Evolutionary conservation across 1,140 invertebrate species (phyloP).

Genomic region (Ips nitidus): DNA sequence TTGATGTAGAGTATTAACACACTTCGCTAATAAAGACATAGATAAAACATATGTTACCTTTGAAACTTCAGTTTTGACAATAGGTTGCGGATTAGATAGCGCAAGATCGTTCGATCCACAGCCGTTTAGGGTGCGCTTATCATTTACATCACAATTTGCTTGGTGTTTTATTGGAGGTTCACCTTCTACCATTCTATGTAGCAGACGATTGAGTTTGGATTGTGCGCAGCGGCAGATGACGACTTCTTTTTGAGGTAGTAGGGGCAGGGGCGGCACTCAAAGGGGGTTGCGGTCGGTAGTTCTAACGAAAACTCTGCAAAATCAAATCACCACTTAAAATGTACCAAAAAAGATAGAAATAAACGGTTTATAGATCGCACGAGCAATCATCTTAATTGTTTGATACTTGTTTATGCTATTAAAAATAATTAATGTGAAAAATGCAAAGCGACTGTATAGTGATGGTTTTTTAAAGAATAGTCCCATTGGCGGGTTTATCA

Average conservation of each 20-base stretch:
- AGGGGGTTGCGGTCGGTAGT: slow-evolving; percentile 41
- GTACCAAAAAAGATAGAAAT: slow-evolving; percentile 1
- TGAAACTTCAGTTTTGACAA: slow-evolving; percentile 36
- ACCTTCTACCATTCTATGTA: slow-evolving; percentile 52
- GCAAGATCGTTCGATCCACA: slow-evolving; percentile 72
- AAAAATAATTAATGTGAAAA: slow-evolving; percentile 26
- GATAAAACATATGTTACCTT: slow-evolving; percentile 24
- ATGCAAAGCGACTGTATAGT: slow-evolving; percentile 20
- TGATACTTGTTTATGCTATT: slow-evolving; percentile 27
- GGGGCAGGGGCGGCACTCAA: slow-evolving; percentile 37
- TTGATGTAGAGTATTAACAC: too few species aligned
- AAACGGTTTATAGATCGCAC: slow-evolving; percentile 4
- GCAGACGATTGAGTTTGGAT: slow-evolving; percentile 27
- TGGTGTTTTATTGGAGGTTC: slow-evolving; percentile 45
- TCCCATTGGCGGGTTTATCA: not conserved
- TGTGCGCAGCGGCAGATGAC: slow-evolving; percentile 23
- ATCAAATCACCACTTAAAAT: slow-evolving; percentile 6
- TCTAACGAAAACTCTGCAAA: slow-evolving; percentile 40
- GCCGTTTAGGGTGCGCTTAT: slow-evolving; percentile 71
- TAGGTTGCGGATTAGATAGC: slow-evolving; percentile 50
- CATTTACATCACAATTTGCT: slow-evolving; percentile 74
- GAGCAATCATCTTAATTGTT: slow-evolving; percentile 25
- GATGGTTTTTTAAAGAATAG: slow-evolving; percentile 1
- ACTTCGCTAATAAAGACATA: too few species aligned
- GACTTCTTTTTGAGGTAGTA: slow-evolving; percentile 20